Evolutionary conservation across 2,888 invertebrate genomes (phyloP).

Genomic region (Ceraclea dissimilis): DNA sequence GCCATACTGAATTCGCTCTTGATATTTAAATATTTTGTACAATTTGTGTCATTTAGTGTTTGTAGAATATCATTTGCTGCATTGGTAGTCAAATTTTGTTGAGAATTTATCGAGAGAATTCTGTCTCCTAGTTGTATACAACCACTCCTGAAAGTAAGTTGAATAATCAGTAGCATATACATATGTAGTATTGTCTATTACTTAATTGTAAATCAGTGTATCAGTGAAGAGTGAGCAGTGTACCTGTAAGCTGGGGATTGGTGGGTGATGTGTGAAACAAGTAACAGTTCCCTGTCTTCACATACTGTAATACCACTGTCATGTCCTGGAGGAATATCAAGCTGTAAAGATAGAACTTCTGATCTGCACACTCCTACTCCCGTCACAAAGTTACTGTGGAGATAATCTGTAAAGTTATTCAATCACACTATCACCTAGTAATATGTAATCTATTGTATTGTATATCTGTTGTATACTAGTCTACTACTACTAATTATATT

Average conservation of each 20-base stretch:
- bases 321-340: slow-evolving; percentile 44
- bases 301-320: slow-evolving; percentile 41
- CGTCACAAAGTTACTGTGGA: slow-evolving; percentile 31
- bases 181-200: not conserved
- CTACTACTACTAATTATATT: not conserved
- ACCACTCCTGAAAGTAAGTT: slow-evolving; percentile 55
- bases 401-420: slow-evolving; percentile 17
- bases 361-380: slow-evolving; percentile 42
- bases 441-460: not conserved
- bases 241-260: slow-evolving; percentile 46
- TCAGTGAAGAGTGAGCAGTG: not conserved
- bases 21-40: slow-evolving; percentile 61
- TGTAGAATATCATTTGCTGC: slow-evolving; percentile 54
- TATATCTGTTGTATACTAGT: not conserved
- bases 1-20: slow-evolving; percentile 87
- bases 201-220: not conserved
- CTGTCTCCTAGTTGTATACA: slow-evolving; percentile 75
- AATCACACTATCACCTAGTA: not conserved
- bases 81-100: slow-evolving; percentile 56
- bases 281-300: slow-evolving; percentile 38
- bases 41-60: slow-evolving; percentile 50
- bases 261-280: slow-evolving; percentile 40
- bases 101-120: slow-evolving; percentile 76
- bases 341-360: slow-evolving; percentile 41
- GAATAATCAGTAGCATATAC: not conserved